These are phyloP conservation scores for Hemiprocne comata DNA, from an alignment of 2,113 vertebrate genomes.

Conservation along the genomic window DNA sequence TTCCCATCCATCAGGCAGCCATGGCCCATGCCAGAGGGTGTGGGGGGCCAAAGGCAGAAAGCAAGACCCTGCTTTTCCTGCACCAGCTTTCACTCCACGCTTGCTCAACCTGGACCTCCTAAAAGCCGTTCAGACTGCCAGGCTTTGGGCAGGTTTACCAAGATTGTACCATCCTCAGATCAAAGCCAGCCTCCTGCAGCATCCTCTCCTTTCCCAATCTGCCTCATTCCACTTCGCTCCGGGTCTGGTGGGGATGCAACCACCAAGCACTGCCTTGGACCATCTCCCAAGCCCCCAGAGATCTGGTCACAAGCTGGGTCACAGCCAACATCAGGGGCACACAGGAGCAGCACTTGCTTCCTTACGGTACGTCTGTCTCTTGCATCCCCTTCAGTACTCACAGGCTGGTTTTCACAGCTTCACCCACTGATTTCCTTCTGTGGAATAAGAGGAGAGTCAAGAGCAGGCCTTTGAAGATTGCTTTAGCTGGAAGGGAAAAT, in stretches of 20 bases:
- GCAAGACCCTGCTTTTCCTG: accelerated
- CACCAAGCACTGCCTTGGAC: neutral
- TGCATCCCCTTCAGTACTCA: neutral
- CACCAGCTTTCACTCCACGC: neutral
- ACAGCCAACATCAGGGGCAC: accelerated
- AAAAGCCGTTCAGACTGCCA: neutral
- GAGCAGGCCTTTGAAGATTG: neutral
- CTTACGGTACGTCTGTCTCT: neutral
- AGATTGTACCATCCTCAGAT: neutral
- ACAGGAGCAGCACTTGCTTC: neutral
- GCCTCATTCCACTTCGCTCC: neutral
- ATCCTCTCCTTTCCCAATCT: neutral
- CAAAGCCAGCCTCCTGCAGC: neutral
- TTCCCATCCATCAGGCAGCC: too few relatives aligned
- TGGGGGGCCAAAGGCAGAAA: neutral
- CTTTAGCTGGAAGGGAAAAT: neutral
- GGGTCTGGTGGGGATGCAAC: too few relatives aligned
- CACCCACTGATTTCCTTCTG: neutral
- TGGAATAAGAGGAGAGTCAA: neutral
- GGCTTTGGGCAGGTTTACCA: neutral
- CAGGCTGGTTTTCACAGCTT: neutral
- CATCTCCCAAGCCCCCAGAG: neutral
- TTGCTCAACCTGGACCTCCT: neutral
- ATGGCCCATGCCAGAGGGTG: neutral
- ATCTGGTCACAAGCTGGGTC: neutral